Conservation (phyloP, 2,113 vertebrate species). For the Rattus norvegicus region GRCr8 NC_086019.1:231513001-231513500, state of each 20-base stretch:
- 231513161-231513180: not conserved
- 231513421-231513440: not conserved
- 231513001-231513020: not conserved
- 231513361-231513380: not conserved
- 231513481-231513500: not conserved
- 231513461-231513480: not conserved
- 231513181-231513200: not conserved
- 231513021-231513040: not conserved
- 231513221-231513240: not conserved
- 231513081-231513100: not conserved
- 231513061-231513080: not conserved
- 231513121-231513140: not conserved
- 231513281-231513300: not conserved
- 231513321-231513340: not conserved
- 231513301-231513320: not conserved
- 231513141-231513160: not conserved
- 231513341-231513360: accelerated
- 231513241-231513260: not conserved
- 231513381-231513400: not conserved
- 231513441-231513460: not conserved
- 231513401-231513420: not conserved
- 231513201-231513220: not conserved
- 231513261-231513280: not conserved
- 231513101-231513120: not conserved
- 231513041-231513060: not conserved